phyloP scores from a whole-genome alignment of 2,888 invertebrate genomes.

The Cerceris ruficornis region DNA sequence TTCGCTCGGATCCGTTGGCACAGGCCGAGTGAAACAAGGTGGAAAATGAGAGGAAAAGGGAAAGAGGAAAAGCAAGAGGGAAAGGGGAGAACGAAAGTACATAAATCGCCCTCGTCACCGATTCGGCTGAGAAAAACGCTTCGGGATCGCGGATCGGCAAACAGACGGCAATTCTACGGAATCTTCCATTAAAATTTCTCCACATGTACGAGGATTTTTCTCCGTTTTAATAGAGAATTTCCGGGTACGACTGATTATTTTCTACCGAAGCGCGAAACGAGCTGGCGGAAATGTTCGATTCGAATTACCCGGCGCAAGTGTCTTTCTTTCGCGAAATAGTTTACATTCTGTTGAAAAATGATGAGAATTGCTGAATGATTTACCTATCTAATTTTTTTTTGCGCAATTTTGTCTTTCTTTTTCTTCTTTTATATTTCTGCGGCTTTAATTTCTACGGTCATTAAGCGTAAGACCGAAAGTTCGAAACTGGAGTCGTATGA shows the following conservation, averaged over 20 bases:
- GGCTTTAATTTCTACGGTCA: too few species aligned
- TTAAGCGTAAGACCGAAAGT: too few species aligned
- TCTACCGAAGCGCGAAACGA: slow-evolving; percentile 1
- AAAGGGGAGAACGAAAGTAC: slow-evolving; percentile 1
- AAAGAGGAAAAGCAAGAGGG: neutral
- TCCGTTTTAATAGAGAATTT: neutral
- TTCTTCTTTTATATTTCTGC: too few species aligned
- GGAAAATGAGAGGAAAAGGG: slow-evolving; percentile 35
- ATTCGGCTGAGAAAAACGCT: slow-evolving; percentile 33
- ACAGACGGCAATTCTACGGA: slow-evolving; percentile 12
- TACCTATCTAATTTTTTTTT: too few species aligned
- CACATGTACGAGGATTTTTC: slow-evolving; percentile 11
- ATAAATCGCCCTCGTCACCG: slow-evolving; percentile 22
- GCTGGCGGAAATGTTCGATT: neutral
- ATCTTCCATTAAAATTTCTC: slow-evolving; percentile 37
- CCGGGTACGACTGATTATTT: slow-evolving; percentile 15
- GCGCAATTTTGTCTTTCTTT: too few species aligned
- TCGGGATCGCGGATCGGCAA: slow-evolving; percentile 18
- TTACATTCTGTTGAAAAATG: too few species aligned
- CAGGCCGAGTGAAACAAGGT: slow-evolving; percentile 27
- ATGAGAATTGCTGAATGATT: too few species aligned
- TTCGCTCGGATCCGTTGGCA: slow-evolving; percentile 1
- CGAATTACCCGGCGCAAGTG: neutral
- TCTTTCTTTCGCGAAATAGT: too few species aligned
- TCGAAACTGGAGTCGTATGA: too few species aligned